Percentiles rank a stretch among this genome's conserved stretches.
Evolutionary conservation across 2,113 vertebrate genomes (phyloP).

Genomic region (Melanocharis versteri): DNA sequence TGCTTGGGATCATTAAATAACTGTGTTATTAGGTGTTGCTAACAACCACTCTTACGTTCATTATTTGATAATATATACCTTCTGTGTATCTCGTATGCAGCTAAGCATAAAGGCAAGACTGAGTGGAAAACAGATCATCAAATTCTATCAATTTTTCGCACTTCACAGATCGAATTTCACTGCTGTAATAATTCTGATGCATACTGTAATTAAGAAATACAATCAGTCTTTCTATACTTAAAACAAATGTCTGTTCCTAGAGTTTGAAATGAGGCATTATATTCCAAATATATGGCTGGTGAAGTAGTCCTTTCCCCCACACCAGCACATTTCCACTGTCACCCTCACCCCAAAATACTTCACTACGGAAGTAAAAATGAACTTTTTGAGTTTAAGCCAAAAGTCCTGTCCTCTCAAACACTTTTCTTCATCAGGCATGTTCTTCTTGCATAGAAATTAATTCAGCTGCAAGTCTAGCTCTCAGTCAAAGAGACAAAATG

Average conservation of each 20-base stretch:
- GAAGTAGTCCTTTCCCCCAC: not conserved
- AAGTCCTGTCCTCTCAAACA: not conserved
- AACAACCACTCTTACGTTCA: not conserved
- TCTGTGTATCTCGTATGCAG: not conserved
- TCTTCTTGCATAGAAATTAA: not conserved
- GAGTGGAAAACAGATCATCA: not conserved
- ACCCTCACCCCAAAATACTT: not conserved
- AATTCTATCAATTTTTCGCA: not conserved
- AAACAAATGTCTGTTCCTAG: not conserved
- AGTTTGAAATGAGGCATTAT: not conserved
- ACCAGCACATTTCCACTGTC: not conserved
- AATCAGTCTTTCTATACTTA: not conserved
- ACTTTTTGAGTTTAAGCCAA: not conserved
- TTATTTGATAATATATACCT: not conserved
- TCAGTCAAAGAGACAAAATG: not conserved
- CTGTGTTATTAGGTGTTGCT: not conserved
- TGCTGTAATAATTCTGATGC: not conserved
- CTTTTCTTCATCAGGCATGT: not conserved
- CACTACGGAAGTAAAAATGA: not conserved
- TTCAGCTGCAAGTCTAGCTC: not conserved
- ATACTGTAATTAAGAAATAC: not conserved
- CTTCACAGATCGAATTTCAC: not conserved
- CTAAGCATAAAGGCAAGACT: not conserved
- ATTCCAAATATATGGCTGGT: not conserved
- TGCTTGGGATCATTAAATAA: conserved; percentile 15